Base-by-base conservation (phyloP, 1,140 invertebrate species). In the Drosophila burlai region DNA sequence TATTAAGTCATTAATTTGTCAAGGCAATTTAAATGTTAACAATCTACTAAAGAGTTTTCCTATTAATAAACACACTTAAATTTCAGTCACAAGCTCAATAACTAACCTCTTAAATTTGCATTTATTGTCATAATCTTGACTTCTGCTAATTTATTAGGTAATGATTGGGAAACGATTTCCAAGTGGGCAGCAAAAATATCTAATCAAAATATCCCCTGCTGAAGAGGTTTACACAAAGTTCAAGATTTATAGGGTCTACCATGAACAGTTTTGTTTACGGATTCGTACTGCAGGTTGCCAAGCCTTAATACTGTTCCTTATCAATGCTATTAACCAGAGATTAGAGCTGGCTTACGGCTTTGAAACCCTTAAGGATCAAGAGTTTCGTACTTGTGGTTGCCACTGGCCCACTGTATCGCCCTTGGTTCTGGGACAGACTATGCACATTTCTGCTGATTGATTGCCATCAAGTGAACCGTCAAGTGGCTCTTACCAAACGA, bases 81-180 rank as follows among this genome's bases (percentile, higher is more conserved):
- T n/a, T 36, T 67, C 8, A 3, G 63, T 18, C 46, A 55, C 31
- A 26, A 21, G 7, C 38, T 66, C 11, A 55, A 55, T 40, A 55
- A 31, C 24, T 15, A 6, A 10, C 38, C 55, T 76, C 71, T 61
- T 76, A 63, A 76, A 76, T 68, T 77, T 67, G 62, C 52, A 59
- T 64, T 79, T 63, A 58, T 72, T 16, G 24, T 57, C 24, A 29
- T 36, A 45, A 57, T 67, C 43, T 67, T 73, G 47, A 52, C 55
- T 13, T 69, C 24, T 60, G 69, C 61, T 68, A 60, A 84, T 85
- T 84, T 84, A 85, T 66, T 47, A 49, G 45, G 60, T 24, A 61
- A 63, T 66, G 58, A 76, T 55, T 47, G 61, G 31, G 49, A 24
- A 71, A 68, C 67, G 18, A 54, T 55, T 80, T 60, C 34, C 24